Evolutionary conservation across 2,797 vertebrate genomes (phyloP).

Genomic region (Acropternis orthonyx): DNA sequence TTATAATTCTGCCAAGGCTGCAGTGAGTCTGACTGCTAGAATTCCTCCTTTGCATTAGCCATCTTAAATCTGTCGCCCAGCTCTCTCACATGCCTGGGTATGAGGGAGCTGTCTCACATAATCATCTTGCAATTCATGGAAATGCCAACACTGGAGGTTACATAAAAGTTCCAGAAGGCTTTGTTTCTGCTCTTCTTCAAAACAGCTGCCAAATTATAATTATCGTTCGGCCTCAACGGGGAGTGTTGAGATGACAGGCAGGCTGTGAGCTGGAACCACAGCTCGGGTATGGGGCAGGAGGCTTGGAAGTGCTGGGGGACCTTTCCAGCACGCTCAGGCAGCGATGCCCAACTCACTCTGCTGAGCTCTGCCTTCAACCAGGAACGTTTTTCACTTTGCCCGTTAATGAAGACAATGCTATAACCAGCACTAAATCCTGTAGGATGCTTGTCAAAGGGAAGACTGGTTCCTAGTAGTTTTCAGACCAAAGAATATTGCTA

Average conservation of each 20-base stretch:
- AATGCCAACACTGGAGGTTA: background rate
- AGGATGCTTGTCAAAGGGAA: background rate
- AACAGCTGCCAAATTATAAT: slow-evolving; percentile 48
- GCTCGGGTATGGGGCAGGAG: background rate
- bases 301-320: background rate
- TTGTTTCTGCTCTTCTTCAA: slow-evolving; percentile 32
- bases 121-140: slow-evolving; percentile 16
- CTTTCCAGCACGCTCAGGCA: background rate
- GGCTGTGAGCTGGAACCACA: background rate
- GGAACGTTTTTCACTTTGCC: background rate
- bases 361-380: background rate
- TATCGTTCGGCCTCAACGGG: background rate
- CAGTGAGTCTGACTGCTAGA: slow-evolving; percentile 42
- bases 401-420: background rate
- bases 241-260: background rate
- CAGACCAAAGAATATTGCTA: background rate
- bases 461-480: background rate
- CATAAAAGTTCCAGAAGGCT: slow-evolving; percentile 33
- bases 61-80: background rate
- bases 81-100: background rate
- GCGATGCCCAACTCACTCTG: background rate
- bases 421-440: background rate
- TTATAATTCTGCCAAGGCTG: slow-evolving; percentile 42
- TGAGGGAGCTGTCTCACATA: slow-evolving; percentile 6
- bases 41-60: slow-evolving; percentile 31